phyloP scores from a whole-genome alignment of 2,888 invertebrate genomes.

The Poecilus cupreus region DNA sequence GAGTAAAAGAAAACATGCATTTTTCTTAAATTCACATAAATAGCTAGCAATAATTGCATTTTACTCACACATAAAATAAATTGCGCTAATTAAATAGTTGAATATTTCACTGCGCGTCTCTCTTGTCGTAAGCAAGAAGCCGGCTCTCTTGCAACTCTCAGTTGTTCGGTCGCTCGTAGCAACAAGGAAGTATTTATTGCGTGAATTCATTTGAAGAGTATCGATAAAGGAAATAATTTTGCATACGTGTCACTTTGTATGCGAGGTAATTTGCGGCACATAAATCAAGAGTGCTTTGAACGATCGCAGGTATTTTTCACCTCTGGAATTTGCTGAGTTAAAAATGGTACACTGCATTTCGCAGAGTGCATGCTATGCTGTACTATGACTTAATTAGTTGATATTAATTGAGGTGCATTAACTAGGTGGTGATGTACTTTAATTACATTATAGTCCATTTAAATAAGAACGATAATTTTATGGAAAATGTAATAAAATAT shows the following conservation, averaged over 20 bases:
- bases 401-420: too few species aligned
- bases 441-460: neutral
- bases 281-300: slow-evolving; percentile 46
- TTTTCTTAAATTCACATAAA: too few species aligned
- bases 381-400: too few species aligned
- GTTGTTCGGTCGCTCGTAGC: slow-evolving; percentile 1
- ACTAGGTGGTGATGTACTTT: neutral
- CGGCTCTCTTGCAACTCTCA: neutral
- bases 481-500: too few species aligned
- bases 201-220: slow-evolving; percentile 49
- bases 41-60: neutral
- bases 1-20: too few species aligned
- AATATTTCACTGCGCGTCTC: neutral
- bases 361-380: too few species aligned
- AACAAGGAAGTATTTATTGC: slow-evolving; percentile 55
- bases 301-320: slow-evolving; percentile 25
- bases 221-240: slow-evolving; percentile 57
- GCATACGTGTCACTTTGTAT: slow-evolving; percentile 52
- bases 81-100: neutral
- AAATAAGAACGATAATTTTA: neutral
- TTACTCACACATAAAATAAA: neutral
- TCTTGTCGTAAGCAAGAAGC: slow-evolving; percentile 2
- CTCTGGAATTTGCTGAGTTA: neutral
- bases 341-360: neutral
- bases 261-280: slow-evolving; percentile 45